Base-by-base conservation (phyloP, 53 echinoderm and acorn worm species). In the Pentamera pediparva region DNA sequence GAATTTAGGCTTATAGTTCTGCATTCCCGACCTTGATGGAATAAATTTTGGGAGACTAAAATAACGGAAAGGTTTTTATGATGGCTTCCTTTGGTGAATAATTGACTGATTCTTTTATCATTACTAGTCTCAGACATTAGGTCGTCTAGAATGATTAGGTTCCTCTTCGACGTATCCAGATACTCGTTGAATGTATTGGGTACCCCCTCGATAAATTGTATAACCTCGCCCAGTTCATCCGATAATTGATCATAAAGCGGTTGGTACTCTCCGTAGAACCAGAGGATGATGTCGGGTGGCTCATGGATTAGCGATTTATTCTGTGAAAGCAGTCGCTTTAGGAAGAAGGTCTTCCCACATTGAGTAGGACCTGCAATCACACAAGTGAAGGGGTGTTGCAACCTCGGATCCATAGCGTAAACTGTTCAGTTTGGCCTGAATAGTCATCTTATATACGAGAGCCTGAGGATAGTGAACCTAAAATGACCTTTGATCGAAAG, bases 231-330 rank as follows among this genome's bases (percentile, higher is more conserved):
- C 76, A 76, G 29, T 36, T 48, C 35, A 35, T 58, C 45, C 15
- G 79, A 58, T 43, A 91, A 26, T 39, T 80, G 70, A 33, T 69
- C 65, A 73, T 87, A 92, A 0, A 74, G 62, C 29, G 53, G 48
- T 60, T 92, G 87, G 71, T 92, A 88, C 79, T 87, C 87, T 13
- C 82, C 85, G 56, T 81, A 92, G 76, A 87, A 92, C 85, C 85
- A 92, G 13, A 86, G 22, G 7, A 89, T 85, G 24, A 73, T 76
- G 4, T 82, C 32, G 21, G 76, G 73, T 9, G 77, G 53, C 15
- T 83, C 76, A 29, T 79, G 60, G n/a, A 89, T 77, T 22, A 83
- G 6, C 11, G 37, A 27, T 19, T 43, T 62, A 30, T 69, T 75
- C 1, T 80, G 76, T 1, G 61, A 32, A 5, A 82, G 39, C n/a